phyloP scores from a whole-genome alignment of 1,140 invertebrate species.

The Musca vetustissima region DNA sequence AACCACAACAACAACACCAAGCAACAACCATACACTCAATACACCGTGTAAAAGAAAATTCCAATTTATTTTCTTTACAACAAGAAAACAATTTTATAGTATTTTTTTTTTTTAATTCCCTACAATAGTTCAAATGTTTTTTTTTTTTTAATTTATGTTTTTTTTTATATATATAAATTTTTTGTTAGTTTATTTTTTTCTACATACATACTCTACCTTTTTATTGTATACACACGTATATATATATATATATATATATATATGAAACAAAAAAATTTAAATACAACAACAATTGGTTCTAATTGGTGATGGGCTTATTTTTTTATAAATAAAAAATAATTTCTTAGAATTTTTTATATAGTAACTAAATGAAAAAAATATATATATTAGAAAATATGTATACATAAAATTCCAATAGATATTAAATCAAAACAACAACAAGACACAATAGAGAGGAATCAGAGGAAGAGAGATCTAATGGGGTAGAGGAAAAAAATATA shows the following conservation, averaged over 20 bases:
- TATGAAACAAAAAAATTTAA: no score
- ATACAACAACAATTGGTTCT: not conserved
- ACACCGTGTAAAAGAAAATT: not conserved
- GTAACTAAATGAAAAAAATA: no score
- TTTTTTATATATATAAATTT: not conserved
- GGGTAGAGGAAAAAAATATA: no score
- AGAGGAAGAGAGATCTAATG: no score
- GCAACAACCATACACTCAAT: not conserved
- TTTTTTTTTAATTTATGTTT: conserved; percentile 4
- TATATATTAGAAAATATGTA: no score
- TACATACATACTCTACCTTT: not conserved
- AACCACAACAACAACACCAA: no score
- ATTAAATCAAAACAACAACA: no score
- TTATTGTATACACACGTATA: not conserved
- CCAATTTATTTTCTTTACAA: conserved; percentile 9
- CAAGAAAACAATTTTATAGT: conserved; percentile 1
- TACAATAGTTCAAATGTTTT: conserved; percentile 17
- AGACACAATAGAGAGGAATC: no score
- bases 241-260: no score
- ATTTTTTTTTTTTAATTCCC: not conserved
- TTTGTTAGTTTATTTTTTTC: no score
- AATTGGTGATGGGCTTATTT: conserved; percentile 22
- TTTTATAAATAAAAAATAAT: not conserved
- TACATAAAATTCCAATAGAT: no score
- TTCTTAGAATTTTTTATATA: not conserved